phyloP scores from a whole-genome alignment of 2,888 invertebrate genomes.

The Drosophila peninsularis region DNA sequence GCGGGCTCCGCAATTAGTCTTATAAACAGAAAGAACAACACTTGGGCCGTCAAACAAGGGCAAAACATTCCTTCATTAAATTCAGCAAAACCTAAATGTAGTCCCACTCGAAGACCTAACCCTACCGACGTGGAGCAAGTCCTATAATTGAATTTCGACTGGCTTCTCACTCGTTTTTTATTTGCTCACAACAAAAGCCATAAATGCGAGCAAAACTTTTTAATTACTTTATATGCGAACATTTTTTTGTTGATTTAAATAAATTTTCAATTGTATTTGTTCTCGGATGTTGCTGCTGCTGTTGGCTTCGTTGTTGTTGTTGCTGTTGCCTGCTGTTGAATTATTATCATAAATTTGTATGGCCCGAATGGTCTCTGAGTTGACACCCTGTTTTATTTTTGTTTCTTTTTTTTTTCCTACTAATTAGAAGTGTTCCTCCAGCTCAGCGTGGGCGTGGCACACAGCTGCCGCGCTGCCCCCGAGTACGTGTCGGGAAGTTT shows the following conservation, averaged over 20 bases:
- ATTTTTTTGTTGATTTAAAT: conserved; percentile 68
- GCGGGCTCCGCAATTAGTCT: neutral
- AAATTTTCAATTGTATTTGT: conserved; percentile 58
- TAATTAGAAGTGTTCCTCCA: conserved; percentile 69
- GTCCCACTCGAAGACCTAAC: conserved; percentile 49
- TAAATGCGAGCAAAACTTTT: conserved; percentile 75
- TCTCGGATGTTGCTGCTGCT: conserved; percentile 18
- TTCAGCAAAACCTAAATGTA: neutral
- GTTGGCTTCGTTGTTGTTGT: conserved; percentile 9
- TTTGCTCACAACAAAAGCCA: conserved; percentile 54
- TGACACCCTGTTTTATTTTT: conserved; percentile 26
- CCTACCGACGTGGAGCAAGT: conserved; percentile 22
- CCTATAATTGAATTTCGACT: conserved; percentile 59
- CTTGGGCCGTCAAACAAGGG: neutral
- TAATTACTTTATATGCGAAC: conserved; percentile 74
- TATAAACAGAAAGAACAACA: neutral
- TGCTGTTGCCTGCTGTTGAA: conserved; percentile 45
- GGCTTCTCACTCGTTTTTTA: conserved; percentile 12
- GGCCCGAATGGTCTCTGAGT: conserved; percentile 24
- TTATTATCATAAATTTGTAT: conserved; percentile 79
- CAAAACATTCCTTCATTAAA: neutral
- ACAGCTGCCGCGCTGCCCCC: conserved; percentile 9
- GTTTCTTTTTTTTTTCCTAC: conserved; percentile 39
- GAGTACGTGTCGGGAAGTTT: conserved; percentile 71
- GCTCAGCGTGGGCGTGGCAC: conserved; percentile 41